Evolutionary conservation across 2,797 vertebrate species (phyloP), one percentile per base, ranked within the genome.

Genomic region (Poecilia velifera): DNA sequence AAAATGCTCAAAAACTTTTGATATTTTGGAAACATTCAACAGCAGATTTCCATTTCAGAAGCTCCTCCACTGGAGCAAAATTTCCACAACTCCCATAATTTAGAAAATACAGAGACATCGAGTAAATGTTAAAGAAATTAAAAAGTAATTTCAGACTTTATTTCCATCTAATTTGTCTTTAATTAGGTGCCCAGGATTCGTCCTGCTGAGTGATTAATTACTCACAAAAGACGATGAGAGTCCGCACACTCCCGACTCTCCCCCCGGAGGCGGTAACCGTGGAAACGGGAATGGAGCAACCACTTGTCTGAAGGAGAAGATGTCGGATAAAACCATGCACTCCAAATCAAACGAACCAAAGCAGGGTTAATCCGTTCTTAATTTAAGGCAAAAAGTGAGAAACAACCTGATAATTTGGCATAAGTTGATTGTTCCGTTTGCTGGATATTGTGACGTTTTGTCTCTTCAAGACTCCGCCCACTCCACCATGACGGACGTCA

Each of bases 181-280:
- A 91, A 93, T 93, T 92, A 91, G 85, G 90, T 87, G 90, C 87
- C 79, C 88, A 87, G 85, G 82, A 84, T 89, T 91, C 82, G 83
- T 88, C 83, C 84, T 86, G 86, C 87, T 79, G 85, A 81, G 88
- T 89, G 90, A 94, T 91, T 92, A 93, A 93, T 91, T 88, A 85
- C 84, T 87, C 85, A 51, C 80, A 77, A 80, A 43, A 79, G 76
- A 84, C 84, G 82, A 87, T 81, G 76, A 84, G 76, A 84, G 70
- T 39, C 46, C n/a, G 46, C 14, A 13, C 53, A 1, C 6, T 51
- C 4, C 64, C n/a, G 0, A 14, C 45, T 4, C 5, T 4, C 47
- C 14, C 36, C 59, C 18, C 28, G 13, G 28, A 83, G 73, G 85
- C 73, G 62, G 89, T 92, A 85, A 89, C 91, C 87, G 89, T 90